These are phyloP conservation scores for Mustela lutreola DNA, from an alignment of 2,113 vertebrate genomes.

Conservation along the genomic window DNA sequence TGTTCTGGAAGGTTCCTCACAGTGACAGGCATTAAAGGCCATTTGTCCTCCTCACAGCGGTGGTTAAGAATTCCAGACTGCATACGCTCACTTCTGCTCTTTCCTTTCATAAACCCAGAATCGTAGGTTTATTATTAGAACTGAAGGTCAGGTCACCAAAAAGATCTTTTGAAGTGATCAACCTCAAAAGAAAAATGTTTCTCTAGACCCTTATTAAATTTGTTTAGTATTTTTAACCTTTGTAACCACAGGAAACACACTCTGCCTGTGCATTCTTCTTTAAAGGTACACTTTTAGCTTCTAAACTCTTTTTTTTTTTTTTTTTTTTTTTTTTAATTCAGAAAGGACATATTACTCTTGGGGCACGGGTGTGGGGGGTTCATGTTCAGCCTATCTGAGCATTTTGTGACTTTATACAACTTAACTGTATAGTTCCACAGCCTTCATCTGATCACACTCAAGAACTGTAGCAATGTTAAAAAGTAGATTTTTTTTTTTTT, in stretches of 20 bases:
- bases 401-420: neutral
- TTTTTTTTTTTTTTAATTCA: neutral
- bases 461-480: neutral
- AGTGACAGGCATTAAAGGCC: neutral
- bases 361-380: neutral
- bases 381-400: neutral
- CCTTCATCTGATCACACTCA: neutral
- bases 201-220: neutral
- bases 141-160: neutral
- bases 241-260: neutral
- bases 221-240: neutral
- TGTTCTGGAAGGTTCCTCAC: neutral
- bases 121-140: neutral
- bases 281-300: neutral
- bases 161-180: neutral
- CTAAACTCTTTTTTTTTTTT: neutral
- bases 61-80: neutral
- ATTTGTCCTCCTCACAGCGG: neutral
- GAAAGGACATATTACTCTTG: neutral
- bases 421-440: neutral
- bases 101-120: neutral
- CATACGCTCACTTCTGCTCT: neutral
- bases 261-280: neutral
- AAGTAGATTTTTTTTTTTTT: neutral
- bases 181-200: slow-evolving; percentile 40